Percentiles rank a stretch among this genome's conserved stretches.
Conservation (phyloP, 2,113 vertebrate species). For the Prunella himalayana region DNA sequence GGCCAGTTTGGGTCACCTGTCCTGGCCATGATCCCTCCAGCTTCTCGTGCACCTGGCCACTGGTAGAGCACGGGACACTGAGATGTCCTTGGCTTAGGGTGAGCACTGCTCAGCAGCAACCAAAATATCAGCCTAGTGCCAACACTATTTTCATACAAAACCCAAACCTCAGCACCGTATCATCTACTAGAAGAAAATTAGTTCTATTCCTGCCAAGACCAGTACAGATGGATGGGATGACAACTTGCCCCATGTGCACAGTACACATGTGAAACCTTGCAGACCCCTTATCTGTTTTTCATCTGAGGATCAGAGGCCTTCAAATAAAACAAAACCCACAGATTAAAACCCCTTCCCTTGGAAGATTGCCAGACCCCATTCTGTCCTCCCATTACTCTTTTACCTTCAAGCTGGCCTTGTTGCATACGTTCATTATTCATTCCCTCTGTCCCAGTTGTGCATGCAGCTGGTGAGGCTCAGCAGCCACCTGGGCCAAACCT, state of each 20-base stretch:
- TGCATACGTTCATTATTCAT: neutral
- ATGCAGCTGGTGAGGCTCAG: neutral
- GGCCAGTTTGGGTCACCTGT: neutral
- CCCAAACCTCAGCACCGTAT: neutral
- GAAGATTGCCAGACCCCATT: neutral
- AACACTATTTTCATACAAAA: neutral
- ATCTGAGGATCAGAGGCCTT: neutral
- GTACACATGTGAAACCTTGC: neutral
- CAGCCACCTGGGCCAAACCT: neutral
- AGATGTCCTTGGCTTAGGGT: neutral
- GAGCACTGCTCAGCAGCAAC: neutral
- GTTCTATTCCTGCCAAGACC: neutral
- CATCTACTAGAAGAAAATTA: neutral
- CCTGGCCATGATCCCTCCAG: neutral
- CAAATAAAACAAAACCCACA: neutral
- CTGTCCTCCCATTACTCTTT: neutral
- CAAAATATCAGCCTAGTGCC: accelerated
- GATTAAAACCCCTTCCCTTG: neutral
- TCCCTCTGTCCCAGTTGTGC: neutral
- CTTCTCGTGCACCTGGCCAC: accelerated
- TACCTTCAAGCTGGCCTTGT: neutral
- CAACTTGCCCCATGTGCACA: accelerated
- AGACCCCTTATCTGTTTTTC: neutral
- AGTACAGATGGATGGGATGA: neutral
- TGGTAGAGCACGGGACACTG: neutral